Evolutionary conservation across 23 tunicate genomes (phyloP).

Genomic region (Phallusia fumigata): DNA sequence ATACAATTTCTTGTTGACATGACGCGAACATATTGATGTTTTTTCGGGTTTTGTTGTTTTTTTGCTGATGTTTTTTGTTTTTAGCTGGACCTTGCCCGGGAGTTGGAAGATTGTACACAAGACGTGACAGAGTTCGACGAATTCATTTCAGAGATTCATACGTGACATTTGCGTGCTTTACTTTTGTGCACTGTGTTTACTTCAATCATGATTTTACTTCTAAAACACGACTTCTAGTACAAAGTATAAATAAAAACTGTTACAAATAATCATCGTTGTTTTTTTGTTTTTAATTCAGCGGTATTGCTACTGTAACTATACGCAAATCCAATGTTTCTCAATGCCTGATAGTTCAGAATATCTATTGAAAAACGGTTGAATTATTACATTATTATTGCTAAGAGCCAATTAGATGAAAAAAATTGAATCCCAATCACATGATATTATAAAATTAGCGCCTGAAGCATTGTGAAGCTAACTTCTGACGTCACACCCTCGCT

Average conservation of each 20-base stretch:
- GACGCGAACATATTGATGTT: no score
- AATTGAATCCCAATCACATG: no score
- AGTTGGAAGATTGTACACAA: slow-evolving; percentile 67
- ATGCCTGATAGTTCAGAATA: no score
- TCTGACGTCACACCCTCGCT: no score
- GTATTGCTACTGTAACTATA: not conserved
- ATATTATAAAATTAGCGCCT: no score
- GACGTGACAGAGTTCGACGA: slow-evolving; percentile 60
- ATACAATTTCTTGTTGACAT: no score
- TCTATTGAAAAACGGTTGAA: no score
- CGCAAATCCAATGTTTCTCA: no score
- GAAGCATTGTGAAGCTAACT: no score
- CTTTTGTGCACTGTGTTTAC: not conserved
- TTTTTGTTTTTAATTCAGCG: not conserved
- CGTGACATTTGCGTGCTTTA: slow-evolving; percentile 15
- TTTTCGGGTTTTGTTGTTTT: no score
- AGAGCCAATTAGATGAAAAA: no score
- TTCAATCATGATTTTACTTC: not conserved
- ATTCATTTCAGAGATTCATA: slow-evolving; percentile 39
- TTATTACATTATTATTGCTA: no score
- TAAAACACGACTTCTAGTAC: not conserved
- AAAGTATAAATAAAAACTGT: slow-evolving; percentile 3
- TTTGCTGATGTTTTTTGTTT: not conserved
- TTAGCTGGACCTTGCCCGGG: slow-evolving; percentile 66
- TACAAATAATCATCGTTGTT: not conserved